Evolutionary conservation across 2,797 vertebrate species (phyloP), one percentile per base, ranked within the genome.

Genomic region (Sparus aurata): DNA sequence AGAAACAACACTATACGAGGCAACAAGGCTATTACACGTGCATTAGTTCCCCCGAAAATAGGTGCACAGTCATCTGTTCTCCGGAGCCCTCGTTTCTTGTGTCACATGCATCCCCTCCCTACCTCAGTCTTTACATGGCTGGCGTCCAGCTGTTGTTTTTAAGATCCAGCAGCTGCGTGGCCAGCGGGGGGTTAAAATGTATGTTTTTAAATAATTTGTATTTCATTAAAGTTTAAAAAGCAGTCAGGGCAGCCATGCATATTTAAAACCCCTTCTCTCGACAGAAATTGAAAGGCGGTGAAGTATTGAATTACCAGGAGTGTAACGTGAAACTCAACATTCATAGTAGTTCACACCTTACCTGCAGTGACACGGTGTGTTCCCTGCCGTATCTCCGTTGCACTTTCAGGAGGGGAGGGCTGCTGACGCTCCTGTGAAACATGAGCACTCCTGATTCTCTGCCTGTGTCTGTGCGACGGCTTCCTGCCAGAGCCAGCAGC

Each of bases 151-250:
- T 75, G 80, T 80, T 85, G 22, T 84, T 63, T 83, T 78, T 66
- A 69, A 83, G 66, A 78, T 45, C 34, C 58, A 63, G 59, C 81
- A 57, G 78, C 78, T 84, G 73, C 4, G 7, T 67, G 74, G 75
- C 69, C 22, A 52, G 54, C 12, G 53, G 53, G 45, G 60, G 77
- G 73, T 72, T 82, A 69, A 80, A 83, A 80, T 80, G 53, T 86
- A 64, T 71, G 54, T 83, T 83, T 89, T 91, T 90, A 86, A 91
- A 93, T 94, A 85, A 94, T 93, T 92, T 91, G 84, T 91, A 87
- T 90, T 86, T 82, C 81, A 91, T 94, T 69, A 87, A 94, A 90
- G 27, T 90, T 92, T 91, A 54, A 93, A 38, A 84, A 50, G 23
- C 64, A 70, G 60, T 69, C 75, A 57, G 61, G 58, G 71, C 78